These are phyloP conservation scores for Resseliella maxima DNA, from an alignment of 2,888 invertebrate genomes.

Conservation along the genomic window DNA sequence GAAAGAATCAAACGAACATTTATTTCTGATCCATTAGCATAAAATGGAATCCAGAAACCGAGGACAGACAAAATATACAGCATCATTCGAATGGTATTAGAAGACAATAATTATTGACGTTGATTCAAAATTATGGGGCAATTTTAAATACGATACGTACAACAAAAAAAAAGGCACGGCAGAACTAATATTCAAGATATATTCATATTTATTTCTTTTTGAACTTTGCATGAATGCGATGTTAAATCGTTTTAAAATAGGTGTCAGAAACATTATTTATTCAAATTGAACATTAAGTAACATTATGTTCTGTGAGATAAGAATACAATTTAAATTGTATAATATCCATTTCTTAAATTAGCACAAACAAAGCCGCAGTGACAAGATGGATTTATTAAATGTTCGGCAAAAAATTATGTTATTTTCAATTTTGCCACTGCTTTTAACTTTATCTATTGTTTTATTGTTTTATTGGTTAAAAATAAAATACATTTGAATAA, in stretches of 20 bases:
- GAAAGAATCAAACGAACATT: neutral
- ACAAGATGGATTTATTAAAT: neutral
- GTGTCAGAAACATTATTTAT: constrained; percentile 33
- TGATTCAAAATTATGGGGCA: constrained; percentile 45
- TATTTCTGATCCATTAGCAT: constrained; percentile 40
- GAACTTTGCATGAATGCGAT: neutral
- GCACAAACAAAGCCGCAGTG: neutral
- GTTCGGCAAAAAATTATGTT: neutral
- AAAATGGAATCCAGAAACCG: neutral
- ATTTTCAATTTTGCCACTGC: neutral
- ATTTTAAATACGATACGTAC: constrained; percentile 51
- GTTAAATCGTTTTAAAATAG: neutral
- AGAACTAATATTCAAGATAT: neutral
- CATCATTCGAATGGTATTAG: constrained; percentile 32
- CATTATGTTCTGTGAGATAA: neutral
- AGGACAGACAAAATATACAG: neutral
- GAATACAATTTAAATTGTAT: neutral
- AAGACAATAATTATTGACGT: constrained; percentile 53
- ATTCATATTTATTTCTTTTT: neutral
- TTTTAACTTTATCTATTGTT: neutral
- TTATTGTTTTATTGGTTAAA: too few species aligned
- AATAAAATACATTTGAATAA: too few species aligned
- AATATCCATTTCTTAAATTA: neutral
- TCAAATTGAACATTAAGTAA: neutral
- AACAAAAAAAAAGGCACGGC: constrained; percentile 7